Evolutionary conservation across 2,797 vertebrate genomes (phyloP).

Genomic region (Neomorphus geoffroyi): DNA sequence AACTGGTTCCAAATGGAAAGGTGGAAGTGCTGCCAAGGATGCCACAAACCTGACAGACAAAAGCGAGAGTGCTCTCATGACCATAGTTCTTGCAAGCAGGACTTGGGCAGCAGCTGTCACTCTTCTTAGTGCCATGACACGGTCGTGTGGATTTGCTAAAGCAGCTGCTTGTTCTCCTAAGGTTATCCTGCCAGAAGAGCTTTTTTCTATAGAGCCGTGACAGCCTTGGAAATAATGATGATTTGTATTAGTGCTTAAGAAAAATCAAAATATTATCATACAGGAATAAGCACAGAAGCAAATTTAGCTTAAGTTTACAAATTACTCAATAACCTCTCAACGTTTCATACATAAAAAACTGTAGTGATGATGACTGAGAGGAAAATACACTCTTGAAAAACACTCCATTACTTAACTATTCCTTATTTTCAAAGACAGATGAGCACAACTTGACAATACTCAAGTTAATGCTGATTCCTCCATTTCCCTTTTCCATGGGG

Average conservation of each 20-base stretch:
- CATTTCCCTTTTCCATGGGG: neutral
- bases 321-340: neutral
- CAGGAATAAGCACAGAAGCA: neutral
- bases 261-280: neutral
- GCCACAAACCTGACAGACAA: conserved; percentile 87
- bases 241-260: neutral
- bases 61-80: conserved; percentile 95
- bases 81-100: conserved; percentile 97
- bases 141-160: conserved; percentile 90
- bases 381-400: neutral
- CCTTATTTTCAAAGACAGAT: neutral
- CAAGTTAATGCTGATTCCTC: neutral
- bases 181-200: conserved; percentile 90
- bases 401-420: neutral
- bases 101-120: conserved; percentile 96
- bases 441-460: neutral
- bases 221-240: conserved; percentile 80
- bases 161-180: conserved; percentile 94
- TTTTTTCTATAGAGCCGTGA: conserved; percentile 94
- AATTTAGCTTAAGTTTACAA: neutral
- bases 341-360: neutral
- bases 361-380: fast-evolving
- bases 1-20: neutral
- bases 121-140: conserved; percentile 91
- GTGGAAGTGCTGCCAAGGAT: neutral